Conservation (phyloP, 23 tunicate species). For the Diplosoma virens region DNA sequence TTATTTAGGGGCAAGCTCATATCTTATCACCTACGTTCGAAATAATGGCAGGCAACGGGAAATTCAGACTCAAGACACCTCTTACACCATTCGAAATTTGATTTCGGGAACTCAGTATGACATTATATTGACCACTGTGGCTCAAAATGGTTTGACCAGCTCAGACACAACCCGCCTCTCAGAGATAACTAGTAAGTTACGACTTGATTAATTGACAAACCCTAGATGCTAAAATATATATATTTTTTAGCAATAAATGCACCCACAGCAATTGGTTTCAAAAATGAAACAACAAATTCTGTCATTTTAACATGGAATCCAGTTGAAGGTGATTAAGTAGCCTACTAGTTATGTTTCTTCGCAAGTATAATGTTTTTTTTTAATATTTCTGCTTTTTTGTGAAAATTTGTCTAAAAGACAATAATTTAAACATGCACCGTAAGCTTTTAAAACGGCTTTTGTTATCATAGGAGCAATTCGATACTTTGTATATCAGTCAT, state of each 20-base stretch:
- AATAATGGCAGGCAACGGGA: too few relatives aligned
- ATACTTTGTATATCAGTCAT: constrained; percentile 6
- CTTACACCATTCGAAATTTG: constrained; percentile 9
- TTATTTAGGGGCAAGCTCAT: too few relatives aligned
- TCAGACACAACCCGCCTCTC: background rate
- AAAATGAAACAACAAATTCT: constrained; percentile 28
- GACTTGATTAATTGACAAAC: background rate
- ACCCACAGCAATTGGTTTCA: background rate
- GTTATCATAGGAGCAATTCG: constrained; percentile 36
- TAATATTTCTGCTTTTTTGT: too few relatives aligned
- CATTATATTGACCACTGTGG: constrained; percentile 38
- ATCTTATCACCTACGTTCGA: too few relatives aligned
- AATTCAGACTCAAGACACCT: background rate
- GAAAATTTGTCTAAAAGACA: too few relatives aligned
- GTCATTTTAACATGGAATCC: constrained; percentile 41
- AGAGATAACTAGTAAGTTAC: constrained; percentile 47
- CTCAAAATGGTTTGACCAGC: constrained; percentile 32
- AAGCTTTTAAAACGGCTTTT: too few relatives aligned
- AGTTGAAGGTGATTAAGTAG: constrained; percentile 46
- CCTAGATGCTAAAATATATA: background rate
- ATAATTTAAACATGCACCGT: too few relatives aligned
- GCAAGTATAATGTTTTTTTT: too few relatives aligned
- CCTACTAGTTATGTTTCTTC: too few relatives aligned
- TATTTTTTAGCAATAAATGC: constrained; percentile 37
- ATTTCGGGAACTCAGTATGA: constrained; percentile 52